Base-by-base conservation (phyloP, 2,113 vertebrate genomes). In the Macaca mulatta region DNA sequence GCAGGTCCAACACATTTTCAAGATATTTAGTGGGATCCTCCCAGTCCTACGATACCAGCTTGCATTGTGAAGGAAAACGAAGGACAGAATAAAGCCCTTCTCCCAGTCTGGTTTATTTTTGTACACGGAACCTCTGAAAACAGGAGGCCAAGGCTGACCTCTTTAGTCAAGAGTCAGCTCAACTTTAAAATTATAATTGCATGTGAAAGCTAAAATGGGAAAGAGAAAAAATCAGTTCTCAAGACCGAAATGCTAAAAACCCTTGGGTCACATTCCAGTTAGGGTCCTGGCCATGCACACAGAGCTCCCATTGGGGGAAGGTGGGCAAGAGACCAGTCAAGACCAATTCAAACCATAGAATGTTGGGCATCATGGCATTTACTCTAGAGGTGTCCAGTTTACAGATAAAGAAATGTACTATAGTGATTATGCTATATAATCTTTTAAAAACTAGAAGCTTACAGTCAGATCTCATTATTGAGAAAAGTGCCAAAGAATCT, bases 181-280 rank as follows among this genome's bases (percentile, higher is more conserved):
- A 87, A 97, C 94, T 98, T 98, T 97, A 97, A 97, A 98, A 97
- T 98, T 98, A 97, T 94, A 97, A 97, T 97, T 94, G 78, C 94
- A 93, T 97, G 96, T 97, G 97, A 98, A 98, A 96, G 82, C 96
- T 98, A 97, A 98, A 98, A 98, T 90, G 91, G 98, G 97, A 98
- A 97, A 93, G 94, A 95, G 89, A 92, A 96, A 97, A 96, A 97
- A 93, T 94, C 89, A 84, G 97, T 98, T 98, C 98, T 97, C 96
- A 97, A 91, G 87, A 89, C 91, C 96, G 89, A 97, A 97, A 97
- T 97, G 91, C 79, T 97, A 88, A 97, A 98, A 97, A 93, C 79
- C 97, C 96, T 97, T 95, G 87, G 96, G 85, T 89, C 89, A 75
- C 97, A 97, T 98, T 97, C 97, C 96, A 97, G 45, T 86, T 85